Percentiles rank a stretch among this genome's conserved stretches.
Conservation (phyloP, 2,797 vertebrate species). For the Aldrovandia affinis region DNA sequence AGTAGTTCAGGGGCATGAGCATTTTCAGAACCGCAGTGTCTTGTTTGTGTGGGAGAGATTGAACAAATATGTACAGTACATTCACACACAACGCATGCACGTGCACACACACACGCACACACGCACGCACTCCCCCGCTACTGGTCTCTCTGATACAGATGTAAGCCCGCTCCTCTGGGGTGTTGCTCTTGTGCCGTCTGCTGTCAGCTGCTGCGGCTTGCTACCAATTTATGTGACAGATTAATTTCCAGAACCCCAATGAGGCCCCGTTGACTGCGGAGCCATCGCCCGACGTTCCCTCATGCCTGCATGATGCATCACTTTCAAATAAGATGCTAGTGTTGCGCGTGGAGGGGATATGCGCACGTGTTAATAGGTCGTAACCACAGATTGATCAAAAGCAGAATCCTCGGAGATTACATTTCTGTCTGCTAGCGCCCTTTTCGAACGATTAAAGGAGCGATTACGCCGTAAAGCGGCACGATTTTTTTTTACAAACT, state of each 20-base stretch:
- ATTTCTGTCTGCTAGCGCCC: neutral
- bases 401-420: conserved; percentile 4
- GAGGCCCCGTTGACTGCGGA: conserved; percentile 31
- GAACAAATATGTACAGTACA: too few species aligned
- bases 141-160: conserved; percentile 8
- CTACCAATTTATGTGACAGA: conserved; percentile 46
- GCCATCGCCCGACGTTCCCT: conserved; percentile 32
- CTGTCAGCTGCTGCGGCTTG: conserved; percentile 32
- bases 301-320: conserved; percentile 42
- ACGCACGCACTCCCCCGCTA: neutral
- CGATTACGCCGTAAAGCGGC: neutral
- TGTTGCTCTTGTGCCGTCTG: conserved; percentile 17
- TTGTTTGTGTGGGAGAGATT: neutral
- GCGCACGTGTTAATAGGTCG: neutral
- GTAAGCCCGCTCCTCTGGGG: neutral
- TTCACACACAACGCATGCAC: neutral
- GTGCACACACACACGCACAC: neutral
- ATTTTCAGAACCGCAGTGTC: neutral
- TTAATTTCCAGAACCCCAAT: conserved; percentile 44
- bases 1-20: neutral
- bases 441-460: neutral
- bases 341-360: neutral
- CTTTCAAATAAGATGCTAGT: neutral
- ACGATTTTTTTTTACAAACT: conserved; percentile 8
- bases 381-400: conserved; percentile 5